Evolutionary conservation across 2,888 invertebrate genomes (phyloP).

Genomic region (Melanotus villosus): DNA sequence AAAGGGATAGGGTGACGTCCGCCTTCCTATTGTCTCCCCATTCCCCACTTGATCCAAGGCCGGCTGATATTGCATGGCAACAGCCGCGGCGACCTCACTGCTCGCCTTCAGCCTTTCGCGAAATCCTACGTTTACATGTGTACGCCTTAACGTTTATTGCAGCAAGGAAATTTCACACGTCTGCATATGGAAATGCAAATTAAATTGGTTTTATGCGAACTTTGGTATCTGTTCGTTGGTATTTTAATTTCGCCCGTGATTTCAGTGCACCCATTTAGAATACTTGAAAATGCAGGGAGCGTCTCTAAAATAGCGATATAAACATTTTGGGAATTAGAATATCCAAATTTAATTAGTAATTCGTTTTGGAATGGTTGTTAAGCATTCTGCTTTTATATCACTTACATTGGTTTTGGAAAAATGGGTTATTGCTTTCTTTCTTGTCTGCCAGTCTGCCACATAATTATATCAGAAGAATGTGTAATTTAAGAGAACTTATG

Average conservation of each 20-base stretch:
- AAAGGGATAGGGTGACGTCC: conserved; percentile 44
- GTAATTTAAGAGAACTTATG: too few relatives aligned
- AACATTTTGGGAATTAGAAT: too few relatives aligned
- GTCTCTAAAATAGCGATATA: not conserved
- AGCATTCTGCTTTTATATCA: too few relatives aligned
- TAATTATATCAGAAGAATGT: too few relatives aligned
- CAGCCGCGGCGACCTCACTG: conserved; percentile 47
- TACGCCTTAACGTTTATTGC: conserved; percentile 35
- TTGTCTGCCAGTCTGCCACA: too few relatives aligned
- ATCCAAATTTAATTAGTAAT: too few relatives aligned
- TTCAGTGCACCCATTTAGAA: not conserved
- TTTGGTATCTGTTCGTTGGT: conserved; percentile 3
- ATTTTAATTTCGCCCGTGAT: not conserved
- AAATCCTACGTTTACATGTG: conserved; percentile 40
- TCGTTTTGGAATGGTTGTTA: too few relatives aligned
- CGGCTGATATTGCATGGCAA: conserved; percentile 50
- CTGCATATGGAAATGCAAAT: conserved; percentile 21
- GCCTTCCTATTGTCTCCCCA: conserved; percentile 47
- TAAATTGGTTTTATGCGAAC: conserved; percentile 23
- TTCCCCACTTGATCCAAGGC: conserved; percentile 48
- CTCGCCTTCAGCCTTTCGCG: conserved; percentile 43
- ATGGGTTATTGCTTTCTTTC: too few relatives aligned
- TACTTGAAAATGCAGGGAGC: not conserved
- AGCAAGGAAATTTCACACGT: conserved; percentile 26
- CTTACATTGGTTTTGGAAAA: too few relatives aligned